Base-by-base conservation (phyloP, 2,797 vertebrate species). In the Champsocephalus gunnari region DNA sequence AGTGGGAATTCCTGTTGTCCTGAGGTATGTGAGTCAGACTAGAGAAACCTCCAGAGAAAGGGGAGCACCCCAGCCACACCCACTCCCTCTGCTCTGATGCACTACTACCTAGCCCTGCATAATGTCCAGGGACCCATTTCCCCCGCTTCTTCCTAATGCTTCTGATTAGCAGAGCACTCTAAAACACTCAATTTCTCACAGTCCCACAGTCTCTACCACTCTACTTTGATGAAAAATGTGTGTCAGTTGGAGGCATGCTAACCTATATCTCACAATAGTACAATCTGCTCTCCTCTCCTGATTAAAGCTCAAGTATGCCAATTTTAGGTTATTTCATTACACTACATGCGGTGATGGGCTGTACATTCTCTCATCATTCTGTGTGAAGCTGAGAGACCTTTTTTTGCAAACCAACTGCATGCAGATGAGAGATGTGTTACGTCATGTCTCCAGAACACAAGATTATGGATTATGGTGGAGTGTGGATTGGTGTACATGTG, bases 371-470 rank as follows among this genome's bases (percentile, higher is more conserved):
- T 49, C n/a, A 13, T 57, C 62, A 34, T 51, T 57, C 49, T 12
- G 62, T 44, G 41, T 71, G 53, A 72, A 11, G 68, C 61, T 38
- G 11, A n/a, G 19, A 24, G 34, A 41, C 16, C 48, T 71, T 72
- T 50, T 63, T 51, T 78, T 11, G 58, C 28, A 79, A 82, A 75
- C 59, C 78, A 79, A 88, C 60, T 38, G 24, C 28, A 71, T 81
- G 77, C 83, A 83, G 66, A 84, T 82, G 81, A 81, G 76, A 77
- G 68, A 50, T 63, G 82, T 77, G 87, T 89, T 93, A 90, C 90
- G 87, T 93, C 93, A 94, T 92, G 80, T 88, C 87, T 92, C 83
- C 62, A 86, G 78, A 86, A 84, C 87, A 88, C 81, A 93, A 87
- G 81, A 92, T 85, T 83, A 74, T 83, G 86, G 88, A 82, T 90